Conservation (phyloP, 2,113 vertebrate species). For the Zapus hudsonius region DNA sequence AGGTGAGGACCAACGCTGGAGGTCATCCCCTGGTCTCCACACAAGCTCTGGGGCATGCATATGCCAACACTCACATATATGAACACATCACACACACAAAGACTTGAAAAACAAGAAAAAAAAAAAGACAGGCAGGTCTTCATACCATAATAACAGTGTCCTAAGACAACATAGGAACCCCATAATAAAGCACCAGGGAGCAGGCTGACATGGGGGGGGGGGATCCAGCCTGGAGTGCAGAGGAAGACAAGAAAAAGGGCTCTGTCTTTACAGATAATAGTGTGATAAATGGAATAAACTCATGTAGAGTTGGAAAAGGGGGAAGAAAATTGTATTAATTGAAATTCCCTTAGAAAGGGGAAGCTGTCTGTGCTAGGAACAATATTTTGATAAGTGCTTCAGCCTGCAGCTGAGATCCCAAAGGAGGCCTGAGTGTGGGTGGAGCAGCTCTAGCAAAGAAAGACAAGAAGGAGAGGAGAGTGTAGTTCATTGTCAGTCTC, state of each 20-base stretch:
- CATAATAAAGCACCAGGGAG: background rate
- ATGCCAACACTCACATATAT: no score
- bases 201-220: background rate
- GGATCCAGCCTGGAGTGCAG: background rate
- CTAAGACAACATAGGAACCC: background rate
- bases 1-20: no score
- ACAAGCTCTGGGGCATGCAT: no score
- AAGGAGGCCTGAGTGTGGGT: slow-evolving; percentile 55
- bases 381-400: slow-evolving; percentile 76
- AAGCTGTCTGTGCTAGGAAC: slow-evolving; percentile 68
- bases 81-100: no score
- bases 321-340: slow-evolving; percentile 36
- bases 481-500: background rate
- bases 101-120: no score
- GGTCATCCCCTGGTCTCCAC: no score
- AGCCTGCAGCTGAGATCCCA: slow-evolving; percentile 65
- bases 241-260: background rate
- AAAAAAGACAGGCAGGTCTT: background rate
- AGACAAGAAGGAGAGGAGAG: background rate
- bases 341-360: slow-evolving; percentile 54
- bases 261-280: background rate
- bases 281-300: slow-evolving; percentile 1
- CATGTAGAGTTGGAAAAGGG: background rate
- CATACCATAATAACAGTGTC: background rate
- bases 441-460: slow-evolving; percentile 13